Evolutionary conservation across 2,113 vertebrate genomes (phyloP).

Genomic region (Herpetotheres cachinnans): DNA sequence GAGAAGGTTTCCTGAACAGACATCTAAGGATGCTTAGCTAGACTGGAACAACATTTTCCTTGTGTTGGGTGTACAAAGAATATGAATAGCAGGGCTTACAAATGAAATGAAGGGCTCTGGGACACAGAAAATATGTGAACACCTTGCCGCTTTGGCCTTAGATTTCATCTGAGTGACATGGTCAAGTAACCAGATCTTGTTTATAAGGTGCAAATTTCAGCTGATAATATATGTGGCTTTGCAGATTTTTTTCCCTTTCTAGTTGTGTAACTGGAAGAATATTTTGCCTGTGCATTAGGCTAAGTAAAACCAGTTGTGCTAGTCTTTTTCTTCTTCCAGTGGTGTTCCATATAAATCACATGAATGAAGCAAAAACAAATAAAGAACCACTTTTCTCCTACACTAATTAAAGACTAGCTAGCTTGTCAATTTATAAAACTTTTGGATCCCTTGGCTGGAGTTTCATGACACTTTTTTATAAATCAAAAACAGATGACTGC

Average conservation of each 20-base stretch:
- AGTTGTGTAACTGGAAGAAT: slow-evolving; percentile 19
- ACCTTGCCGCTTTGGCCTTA: slow-evolving; percentile 2
- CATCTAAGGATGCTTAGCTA: neutral
- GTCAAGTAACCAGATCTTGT: slow-evolving; percentile 52
- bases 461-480: slow-evolving; percentile 52
- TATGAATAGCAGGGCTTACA: neutral
- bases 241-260: slow-evolving; percentile 35
- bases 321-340: slow-evolving; percentile 14
- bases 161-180: slow-evolving; percentile 16
- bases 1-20: neutral
- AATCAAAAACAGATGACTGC: slow-evolving; percentile 66
- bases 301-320: slow-evolving; percentile 60
- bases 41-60: slow-evolving; percentile 25
- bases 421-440: slow-evolving; percentile 61
- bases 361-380: slow-evolving; percentile 53
- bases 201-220: slow-evolving; percentile 54
- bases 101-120: slow-evolving; percentile 32
- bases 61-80: neutral
- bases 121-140: slow-evolving; percentile 8
- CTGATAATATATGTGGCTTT: slow-evolving; percentile 45
- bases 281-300: slow-evolving; percentile 17
- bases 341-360: slow-evolving; percentile 42
- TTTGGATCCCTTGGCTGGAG: slow-evolving; percentile 45
- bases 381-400: slow-evolving; percentile 47
- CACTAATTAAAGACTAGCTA: slow-evolving; percentile 64